Evolutionary conservation across 2,888 invertebrate species (phyloP).

Genomic region (Eupithecia inturbata): DNA sequence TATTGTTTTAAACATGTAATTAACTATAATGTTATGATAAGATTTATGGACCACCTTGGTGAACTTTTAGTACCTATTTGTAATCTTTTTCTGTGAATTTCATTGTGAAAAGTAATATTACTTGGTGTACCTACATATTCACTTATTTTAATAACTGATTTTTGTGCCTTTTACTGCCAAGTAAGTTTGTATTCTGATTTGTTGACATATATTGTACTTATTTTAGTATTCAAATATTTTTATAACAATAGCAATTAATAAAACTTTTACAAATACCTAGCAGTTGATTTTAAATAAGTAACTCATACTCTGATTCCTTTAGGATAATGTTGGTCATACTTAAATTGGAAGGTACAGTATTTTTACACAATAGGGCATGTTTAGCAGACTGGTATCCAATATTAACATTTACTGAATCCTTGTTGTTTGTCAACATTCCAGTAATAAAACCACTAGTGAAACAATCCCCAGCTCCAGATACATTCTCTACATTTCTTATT

Average conservation of each 20-base stretch:
- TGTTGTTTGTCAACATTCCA: conserved; percentile 82
- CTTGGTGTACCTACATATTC: not conserved
- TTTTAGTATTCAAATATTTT: not conserved
- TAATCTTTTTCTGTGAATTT: not conserved
- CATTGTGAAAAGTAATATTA: not conserved
- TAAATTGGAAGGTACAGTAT: conserved; percentile 83
- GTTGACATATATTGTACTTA: not conserved
- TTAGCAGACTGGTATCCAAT: conserved; percentile 86
- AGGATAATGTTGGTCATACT: conserved; percentile 20
- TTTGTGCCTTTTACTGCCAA: not conserved
- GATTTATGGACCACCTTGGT: not conserved
- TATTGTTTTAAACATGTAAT: not conserved
- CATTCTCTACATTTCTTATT: conserved; percentile 84
- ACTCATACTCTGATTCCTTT: conserved; percentile 21
- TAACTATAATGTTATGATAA: not conserved
- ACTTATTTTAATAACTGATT: not conserved
- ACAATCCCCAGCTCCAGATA: conserved; percentile 94
- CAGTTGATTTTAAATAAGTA: conserved; percentile 28
- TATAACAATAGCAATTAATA: not conserved
- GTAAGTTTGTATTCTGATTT: not conserved
- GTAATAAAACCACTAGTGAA: conserved; percentile 88
- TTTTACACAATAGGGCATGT: conserved; percentile 82
- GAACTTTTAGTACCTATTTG: not conserved
- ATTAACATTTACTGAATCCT: conserved; percentile 84
- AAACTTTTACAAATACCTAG: not conserved